A percentile compares a stretch with the other conserved stretches of the same genome.
phyloP scores from a whole-genome alignment of 2,113 vertebrate genomes.

The Passer domesticus region DNA sequence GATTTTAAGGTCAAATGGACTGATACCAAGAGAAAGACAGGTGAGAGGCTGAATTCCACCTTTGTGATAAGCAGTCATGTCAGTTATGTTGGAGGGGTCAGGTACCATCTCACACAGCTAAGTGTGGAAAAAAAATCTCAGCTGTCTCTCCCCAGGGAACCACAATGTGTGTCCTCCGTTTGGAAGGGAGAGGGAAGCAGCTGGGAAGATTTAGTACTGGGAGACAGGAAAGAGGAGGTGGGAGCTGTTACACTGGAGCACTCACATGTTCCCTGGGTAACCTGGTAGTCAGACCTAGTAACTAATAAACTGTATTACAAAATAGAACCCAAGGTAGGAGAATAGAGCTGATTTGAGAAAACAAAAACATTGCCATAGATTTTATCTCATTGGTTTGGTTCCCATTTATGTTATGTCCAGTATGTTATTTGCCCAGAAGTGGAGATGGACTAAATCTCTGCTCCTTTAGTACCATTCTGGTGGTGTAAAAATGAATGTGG shows the following conservation, averaged over 20 bases:
- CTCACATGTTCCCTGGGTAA: neutral
- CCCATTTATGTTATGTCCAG: neutral
- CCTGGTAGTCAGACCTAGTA: neutral
- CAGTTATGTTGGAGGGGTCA: neutral
- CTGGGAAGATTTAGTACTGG: neutral
- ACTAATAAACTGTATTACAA: neutral
- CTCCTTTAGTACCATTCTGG: neutral
- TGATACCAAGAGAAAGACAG: neutral
- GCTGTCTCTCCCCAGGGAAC: neutral
- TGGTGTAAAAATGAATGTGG: neutral
- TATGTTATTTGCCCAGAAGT: neutral
- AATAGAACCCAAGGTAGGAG: neutral
- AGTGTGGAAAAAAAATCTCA: neutral
- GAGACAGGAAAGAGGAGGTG: neutral
- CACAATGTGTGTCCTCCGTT: neutral
- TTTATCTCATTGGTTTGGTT: neutral
- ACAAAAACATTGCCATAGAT: neutral
- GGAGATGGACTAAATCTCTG: neutral
- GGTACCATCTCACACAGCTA: neutral
- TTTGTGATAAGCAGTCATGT: neutral
- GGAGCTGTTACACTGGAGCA: neutral
- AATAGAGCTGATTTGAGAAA: neutral
- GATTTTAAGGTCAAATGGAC: neutral
- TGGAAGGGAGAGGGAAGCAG: accelerated
- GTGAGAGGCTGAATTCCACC: neutral